phyloP scores from a whole-genome alignment of 2,888 invertebrate genomes.

The Oeneis ivallda region DNA sequence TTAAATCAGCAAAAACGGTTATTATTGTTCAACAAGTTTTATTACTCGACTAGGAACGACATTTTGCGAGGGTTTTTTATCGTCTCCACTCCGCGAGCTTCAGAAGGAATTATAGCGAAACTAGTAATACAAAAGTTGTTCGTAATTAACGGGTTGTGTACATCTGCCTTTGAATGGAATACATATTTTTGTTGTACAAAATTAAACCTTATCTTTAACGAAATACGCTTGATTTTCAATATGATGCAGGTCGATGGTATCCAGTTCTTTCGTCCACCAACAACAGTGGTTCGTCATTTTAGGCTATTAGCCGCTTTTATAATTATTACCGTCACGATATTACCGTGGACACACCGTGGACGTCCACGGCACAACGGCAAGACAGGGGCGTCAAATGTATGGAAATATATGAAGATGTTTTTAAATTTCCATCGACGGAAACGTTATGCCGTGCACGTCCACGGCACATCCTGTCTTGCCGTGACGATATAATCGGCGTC shows the following conservation, averaged over 20 bases:
- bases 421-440: too few relatives aligned
- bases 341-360: too few relatives aligned
- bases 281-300: slow-evolving; percentile 55
- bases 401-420: too few relatives aligned
- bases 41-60: slow-evolving; percentile 50
- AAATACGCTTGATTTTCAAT: slow-evolving; percentile 36
- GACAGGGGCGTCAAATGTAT: too few relatives aligned
- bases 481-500: too few relatives aligned
- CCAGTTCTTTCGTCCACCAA: slow-evolving; percentile 55
- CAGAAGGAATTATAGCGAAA: slow-evolving; percentile 60
- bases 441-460: too few relatives aligned
- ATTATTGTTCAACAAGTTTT: slow-evolving; percentile 52
- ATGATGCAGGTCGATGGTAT: slow-evolving; percentile 9
- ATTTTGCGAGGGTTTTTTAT: slow-evolving; percentile 57
- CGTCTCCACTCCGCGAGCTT: slow-evolving; percentile 58
- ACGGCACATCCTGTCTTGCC: too few relatives aligned
- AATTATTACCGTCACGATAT: too few relatives aligned
- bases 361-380: too few relatives aligned
- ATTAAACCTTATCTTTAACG: slow-evolving; percentile 12
- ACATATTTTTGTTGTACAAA: slow-evolving; percentile 24
- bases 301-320: too few relatives aligned
- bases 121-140: slow-evolving; percentile 62
- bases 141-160: slow-evolving; percentile 68
- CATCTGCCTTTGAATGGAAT: slow-evolving; percentile 53
- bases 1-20: slow-evolving; percentile 14